phyloP scores from a whole-genome alignment of 1,140 invertebrate species.

The Papilio machaon region DNA sequence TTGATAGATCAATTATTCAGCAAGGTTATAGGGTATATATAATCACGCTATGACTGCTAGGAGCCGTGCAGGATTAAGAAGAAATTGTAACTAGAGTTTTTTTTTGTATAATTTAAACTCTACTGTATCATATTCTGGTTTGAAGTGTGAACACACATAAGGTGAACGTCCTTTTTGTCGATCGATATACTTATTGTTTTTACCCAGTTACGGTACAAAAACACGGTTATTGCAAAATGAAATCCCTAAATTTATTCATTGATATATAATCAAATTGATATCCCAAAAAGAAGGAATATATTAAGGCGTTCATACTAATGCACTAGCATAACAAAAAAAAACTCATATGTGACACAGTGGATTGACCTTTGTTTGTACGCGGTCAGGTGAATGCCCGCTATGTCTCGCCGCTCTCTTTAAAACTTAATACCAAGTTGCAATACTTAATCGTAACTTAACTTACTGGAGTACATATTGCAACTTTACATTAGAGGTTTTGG shows the following conservation, averaged over 20 bases:
- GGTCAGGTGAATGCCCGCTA: constrained; percentile 1
- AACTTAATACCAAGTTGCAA: not conserved
- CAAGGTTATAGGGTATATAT: not conserved
- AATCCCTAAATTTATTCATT: not conserved
- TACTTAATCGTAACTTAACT: not conserved
- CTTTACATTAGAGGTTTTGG: not conserved
- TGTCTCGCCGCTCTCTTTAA: constrained; percentile 5
- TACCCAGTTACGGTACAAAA: not conserved
- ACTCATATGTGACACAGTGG: not conserved
- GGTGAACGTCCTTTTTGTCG: not conserved
- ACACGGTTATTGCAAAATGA: not conserved
- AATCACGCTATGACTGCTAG: not conserved
- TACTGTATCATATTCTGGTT: not conserved
- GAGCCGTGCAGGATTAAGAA: not conserved
- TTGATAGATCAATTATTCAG: not conserved
- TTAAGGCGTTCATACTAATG: not conserved
- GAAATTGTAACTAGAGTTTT: not conserved
- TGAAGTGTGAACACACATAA: not conserved
- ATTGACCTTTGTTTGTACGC: constrained; percentile 7
- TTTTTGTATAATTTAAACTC: not conserved
- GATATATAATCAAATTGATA: not conserved
- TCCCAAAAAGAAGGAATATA: not conserved
- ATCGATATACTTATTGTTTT: not conserved
- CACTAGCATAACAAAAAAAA: not conserved
- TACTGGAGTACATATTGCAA: not conserved